Evolutionary conservation across 2,113 vertebrate genomes (phyloP), one percentile per base, ranked within the genome.

Genomic region (Atrichornis clamosus): DNA sequence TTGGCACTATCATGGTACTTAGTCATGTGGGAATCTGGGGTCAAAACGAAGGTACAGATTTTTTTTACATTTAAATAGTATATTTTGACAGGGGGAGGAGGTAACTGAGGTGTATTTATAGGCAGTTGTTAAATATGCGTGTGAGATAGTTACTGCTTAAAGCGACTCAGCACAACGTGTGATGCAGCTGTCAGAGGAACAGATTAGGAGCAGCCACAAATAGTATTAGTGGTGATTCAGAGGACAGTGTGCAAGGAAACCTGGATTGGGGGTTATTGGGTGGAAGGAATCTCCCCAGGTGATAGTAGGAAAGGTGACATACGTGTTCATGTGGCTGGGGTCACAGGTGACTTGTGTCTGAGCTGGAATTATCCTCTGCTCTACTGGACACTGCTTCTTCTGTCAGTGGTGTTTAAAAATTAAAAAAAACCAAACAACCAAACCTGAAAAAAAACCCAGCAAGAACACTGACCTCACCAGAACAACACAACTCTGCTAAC

Each of bases 1-100:
- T 2, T 49, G 60, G 59, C 26, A 32, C 73, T 84, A 79, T 41
- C 47, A 3, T 56, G 56, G 47, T 81, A 7, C 73, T 91, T 42
- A 77, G 33, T 78, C 56, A 42, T 37, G 59, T 70, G 53, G 37
- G 41, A n/a, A 65, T 72, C 63, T 49, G 90, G 63, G 82, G 82
- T 88, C 75, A 70, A 93, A 94, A 87, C 75, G 91, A 80, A 83
- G 46, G 56, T 92, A 20, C 30, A 19, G 76, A 10, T 22, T 23
- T 84, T 84, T 65, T 86, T 90, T 35, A 49, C 19, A 33, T 77
- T 44, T 67, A 32, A 84, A 44, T 9, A 16, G 16, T 52, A 18
- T 81, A 23, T 96, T 96, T 95, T 89, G 85, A 87, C 79, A 93
- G n/a, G 79, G 44, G 88, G 88, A 64, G 77, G 83, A 86, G 68